Evolutionary conservation across 2,888 invertebrate genomes (phyloP).

Genomic region (Epistrophe grossulariae): DNA sequence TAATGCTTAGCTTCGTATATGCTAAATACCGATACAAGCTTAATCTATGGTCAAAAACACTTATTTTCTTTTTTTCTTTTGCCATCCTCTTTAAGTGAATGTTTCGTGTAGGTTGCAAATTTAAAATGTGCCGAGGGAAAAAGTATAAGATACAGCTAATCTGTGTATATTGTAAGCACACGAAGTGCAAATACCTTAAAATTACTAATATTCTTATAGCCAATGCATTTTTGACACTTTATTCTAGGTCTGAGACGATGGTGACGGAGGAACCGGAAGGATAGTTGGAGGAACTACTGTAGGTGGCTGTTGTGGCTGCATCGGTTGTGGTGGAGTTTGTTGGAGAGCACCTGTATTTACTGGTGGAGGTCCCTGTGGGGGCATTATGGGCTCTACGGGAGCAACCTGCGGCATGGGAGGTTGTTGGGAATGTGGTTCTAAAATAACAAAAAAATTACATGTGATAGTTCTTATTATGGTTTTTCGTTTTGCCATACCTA

Average conservation of each 20-base stretch:
- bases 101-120: slow-evolving; percentile 24
- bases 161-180: slow-evolving; percentile 40
- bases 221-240: slow-evolving; percentile 28
- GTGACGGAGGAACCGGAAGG: slow-evolving; percentile 82
- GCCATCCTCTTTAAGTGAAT: slow-evolving; percentile 29
- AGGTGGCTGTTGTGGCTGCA: slow-evolving; percentile 81
- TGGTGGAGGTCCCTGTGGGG: slow-evolving; percentile 78
- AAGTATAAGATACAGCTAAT: slow-evolving; percentile 34
- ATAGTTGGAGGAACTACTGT: slow-evolving; percentile 84
- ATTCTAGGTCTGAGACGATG: slow-evolving; percentile 63
- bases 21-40: slow-evolving; percentile 30
- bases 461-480: not conserved
- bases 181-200: slow-evolving; percentile 60
- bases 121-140: slow-evolving; percentile 21
- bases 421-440: slow-evolving; percentile 72
- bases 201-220: slow-evolving; percentile 57
- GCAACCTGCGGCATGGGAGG: slow-evolving; percentile 59
- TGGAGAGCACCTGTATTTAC: slow-evolving; percentile 83
- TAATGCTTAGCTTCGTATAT: slow-evolving; percentile 31
- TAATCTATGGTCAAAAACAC: slow-evolving; percentile 20
- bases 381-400: slow-evolving; percentile 77
- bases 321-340: slow-evolving; percentile 82
- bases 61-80: slow-evolving; percentile 7
- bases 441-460: slow-evolving; percentile 16
- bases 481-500: slow-evolving; percentile 42